Conservation (phyloP, 2,797 vertebrate species). For the Eulemur mongoz region DNA sequence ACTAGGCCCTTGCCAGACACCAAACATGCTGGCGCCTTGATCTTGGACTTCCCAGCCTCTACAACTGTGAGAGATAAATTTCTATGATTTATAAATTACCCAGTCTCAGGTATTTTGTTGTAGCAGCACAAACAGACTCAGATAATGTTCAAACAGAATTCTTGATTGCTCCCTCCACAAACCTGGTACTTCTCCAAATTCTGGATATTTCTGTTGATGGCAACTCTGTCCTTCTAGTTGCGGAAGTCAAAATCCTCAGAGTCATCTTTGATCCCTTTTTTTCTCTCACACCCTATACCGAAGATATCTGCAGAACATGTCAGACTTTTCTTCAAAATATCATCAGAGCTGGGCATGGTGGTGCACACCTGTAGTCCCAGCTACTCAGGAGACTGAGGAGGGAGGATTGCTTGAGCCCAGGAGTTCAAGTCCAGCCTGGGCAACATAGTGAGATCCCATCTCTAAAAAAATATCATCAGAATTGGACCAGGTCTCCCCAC, state of each 20-base stretch:
- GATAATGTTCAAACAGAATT: not conserved
- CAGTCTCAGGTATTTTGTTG: not conserved
- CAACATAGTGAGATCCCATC: not conserved
- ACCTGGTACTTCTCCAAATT: not conserved
- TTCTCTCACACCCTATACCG: not conserved
- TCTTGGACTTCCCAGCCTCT: not conserved
- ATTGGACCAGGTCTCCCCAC: not conserved
- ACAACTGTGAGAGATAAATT: not conserved
- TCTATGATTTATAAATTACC: not conserved
- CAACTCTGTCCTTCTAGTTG: not conserved
- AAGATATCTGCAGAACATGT: not conserved
- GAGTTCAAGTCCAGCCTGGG: not conserved
- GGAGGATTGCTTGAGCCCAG: not conserved
- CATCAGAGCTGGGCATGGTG: not conserved
- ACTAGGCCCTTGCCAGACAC: not conserved
- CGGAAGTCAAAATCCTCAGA: not conserved
- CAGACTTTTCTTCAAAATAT: constrained; percentile 7
- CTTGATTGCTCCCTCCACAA: not conserved
- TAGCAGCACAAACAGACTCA: not conserved
- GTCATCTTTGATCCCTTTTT: not conserved
- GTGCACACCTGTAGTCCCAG: not conserved
- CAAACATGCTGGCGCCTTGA: not conserved
- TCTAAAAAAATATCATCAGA: not conserved
- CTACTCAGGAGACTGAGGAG: not conserved
- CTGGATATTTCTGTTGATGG: not conserved